phyloP scores from a whole-genome alignment of 2,888 invertebrate genomes.

The Scaptomyza tumidula region DNA sequence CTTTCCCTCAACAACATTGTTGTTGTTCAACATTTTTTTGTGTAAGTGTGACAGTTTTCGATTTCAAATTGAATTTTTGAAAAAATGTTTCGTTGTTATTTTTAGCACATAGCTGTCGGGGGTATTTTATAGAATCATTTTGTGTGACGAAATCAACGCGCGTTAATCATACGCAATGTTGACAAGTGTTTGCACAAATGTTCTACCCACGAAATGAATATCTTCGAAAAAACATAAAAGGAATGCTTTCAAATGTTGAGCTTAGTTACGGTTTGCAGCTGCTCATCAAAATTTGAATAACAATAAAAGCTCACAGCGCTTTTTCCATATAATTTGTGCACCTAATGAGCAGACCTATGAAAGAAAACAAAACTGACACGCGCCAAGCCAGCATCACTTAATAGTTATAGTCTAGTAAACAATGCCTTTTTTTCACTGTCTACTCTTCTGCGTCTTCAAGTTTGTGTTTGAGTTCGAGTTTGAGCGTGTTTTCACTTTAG shows the following conservation, averaged over 20 bases:
- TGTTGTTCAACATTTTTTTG: background rate
- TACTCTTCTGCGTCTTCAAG: conserved; percentile 13
- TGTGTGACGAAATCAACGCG: conserved; percentile 37
- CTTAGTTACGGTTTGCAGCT: conserved; percentile 38
- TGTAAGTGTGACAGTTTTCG: conserved; percentile 66
- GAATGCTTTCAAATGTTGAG: conserved; percentile 23
- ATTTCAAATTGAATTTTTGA: conserved; percentile 36
- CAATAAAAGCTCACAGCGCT: conserved; percentile 29
- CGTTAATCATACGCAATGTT: conserved; percentile 67
- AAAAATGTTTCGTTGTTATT: conserved; percentile 34
- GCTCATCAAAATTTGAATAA: conserved; percentile 54
- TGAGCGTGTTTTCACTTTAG: conserved; percentile 67
- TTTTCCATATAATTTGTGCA: conserved; percentile 48
- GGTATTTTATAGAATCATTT: conserved; percentile 16
- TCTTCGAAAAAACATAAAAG: conserved; percentile 12
- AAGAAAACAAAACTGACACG: background rate
- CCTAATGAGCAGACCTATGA: conserved; percentile 59
- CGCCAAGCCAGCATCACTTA: conserved; percentile 47
- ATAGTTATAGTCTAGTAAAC: conserved; percentile 71
- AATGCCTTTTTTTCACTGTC: conserved; percentile 49
- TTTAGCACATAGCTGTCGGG: conserved; percentile 36
- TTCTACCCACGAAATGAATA: conserved; percentile 31
- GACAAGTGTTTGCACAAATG: conserved; percentile 59
- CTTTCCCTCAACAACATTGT: background rate
- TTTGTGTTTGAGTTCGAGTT: background rate